Conservation (phyloP, 2,113 vertebrate species). For the Bettongia penicillata region DNA sequence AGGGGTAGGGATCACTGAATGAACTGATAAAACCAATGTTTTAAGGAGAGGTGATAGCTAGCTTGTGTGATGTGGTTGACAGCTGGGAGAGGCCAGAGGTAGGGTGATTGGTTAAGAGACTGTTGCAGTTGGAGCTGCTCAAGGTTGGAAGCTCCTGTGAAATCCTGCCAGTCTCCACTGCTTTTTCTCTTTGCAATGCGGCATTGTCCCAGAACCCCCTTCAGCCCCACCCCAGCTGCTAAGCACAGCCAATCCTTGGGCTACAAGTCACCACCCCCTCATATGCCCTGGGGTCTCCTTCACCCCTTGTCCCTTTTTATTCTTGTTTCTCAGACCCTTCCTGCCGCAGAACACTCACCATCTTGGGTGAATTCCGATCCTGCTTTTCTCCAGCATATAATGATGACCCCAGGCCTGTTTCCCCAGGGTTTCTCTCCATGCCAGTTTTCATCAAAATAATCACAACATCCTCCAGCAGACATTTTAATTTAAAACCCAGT, state of each 20-base stretch:
- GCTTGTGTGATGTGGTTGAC: neutral
- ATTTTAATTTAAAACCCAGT: conserved; percentile 5
- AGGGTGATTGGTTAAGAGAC: too few relatives aligned
- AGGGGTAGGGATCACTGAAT: neutral
- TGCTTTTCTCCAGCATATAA: neutral
- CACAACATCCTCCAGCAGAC: neutral
- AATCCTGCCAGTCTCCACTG: neutral
- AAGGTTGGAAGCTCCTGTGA: neutral
- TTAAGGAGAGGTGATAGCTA: neutral
- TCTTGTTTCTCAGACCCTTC: neutral
- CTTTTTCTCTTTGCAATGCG: neutral
- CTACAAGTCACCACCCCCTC: neutral
- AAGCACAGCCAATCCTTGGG: neutral
- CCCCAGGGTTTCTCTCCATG: neutral
- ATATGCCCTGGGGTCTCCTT: neutral
- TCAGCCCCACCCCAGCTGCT: neutral
- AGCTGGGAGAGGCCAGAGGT: neutral
- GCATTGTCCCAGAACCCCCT: neutral
- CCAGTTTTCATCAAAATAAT: neutral
- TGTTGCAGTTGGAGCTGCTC: neutral
- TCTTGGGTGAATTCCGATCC: neutral
- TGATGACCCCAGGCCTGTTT: neutral
- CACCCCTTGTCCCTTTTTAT: neutral
- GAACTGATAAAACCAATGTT: neutral
- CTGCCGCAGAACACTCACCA: neutral